Conservation (phyloP, 2,113 vertebrate genomes). For the Gnathonemus echidnorhynchus region DNA sequence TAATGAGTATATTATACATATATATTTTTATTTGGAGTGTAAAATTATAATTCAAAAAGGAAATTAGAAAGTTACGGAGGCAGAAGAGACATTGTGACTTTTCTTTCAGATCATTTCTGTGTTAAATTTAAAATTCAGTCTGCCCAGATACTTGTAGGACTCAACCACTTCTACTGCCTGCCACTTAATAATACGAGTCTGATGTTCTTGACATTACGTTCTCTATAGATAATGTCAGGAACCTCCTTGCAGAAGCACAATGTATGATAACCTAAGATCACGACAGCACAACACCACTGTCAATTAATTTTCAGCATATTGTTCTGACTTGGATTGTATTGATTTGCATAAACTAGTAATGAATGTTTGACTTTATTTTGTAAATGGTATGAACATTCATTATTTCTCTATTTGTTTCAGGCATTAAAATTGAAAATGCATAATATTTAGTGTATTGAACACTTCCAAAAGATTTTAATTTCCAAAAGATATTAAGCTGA, state of each 20-base stretch:
- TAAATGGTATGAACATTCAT: background rate
- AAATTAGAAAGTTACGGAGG: background rate
- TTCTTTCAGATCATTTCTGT: background rate
- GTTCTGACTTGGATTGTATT: background rate
- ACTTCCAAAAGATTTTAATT: background rate
- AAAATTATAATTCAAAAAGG: background rate
- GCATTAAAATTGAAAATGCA: background rate
- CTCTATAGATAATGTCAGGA: background rate
- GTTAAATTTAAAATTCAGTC: background rate
- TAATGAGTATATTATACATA: background rate
- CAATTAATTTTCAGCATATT: background rate
- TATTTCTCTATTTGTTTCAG: background rate
- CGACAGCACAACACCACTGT: background rate
- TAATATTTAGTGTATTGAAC: background rate
- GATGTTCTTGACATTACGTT: background rate
- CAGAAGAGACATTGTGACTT: background rate
- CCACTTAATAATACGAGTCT: background rate
- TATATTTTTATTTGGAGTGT: background rate
- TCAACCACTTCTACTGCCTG: too few relatives aligned
- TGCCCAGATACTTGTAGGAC: background rate
- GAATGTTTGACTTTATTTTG: background rate
- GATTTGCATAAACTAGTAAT: background rate
- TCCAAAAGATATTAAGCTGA: background rate
- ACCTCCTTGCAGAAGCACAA: background rate
- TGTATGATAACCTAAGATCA: background rate